Conservation (phyloP, 2,888 invertebrate species). For the Drosophila algonquin region DNA sequence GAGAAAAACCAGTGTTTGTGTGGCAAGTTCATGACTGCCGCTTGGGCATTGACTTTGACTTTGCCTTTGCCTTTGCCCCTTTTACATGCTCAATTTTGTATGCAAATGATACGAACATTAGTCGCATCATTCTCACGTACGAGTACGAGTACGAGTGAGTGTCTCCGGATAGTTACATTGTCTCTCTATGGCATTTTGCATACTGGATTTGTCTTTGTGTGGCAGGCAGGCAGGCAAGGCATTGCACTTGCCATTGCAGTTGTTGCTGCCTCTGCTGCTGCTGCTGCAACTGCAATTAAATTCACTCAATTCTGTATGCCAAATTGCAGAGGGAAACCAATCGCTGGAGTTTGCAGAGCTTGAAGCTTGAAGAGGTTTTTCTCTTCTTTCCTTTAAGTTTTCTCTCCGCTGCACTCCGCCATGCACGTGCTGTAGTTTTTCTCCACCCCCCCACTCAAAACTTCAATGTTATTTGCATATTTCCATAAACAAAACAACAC, state of each 20-base stretch:
- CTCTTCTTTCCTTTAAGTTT: constrained; percentile 21
- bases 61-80: constrained; percentile 54
- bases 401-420: constrained; percentile 3
- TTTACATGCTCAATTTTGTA: constrained; percentile 57
- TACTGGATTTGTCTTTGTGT: constrained; percentile 52
- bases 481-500: constrained; percentile 48
- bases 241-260: constrained; percentile 56
- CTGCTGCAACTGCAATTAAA: constrained; percentile 66
- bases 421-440: constrained; percentile 54
- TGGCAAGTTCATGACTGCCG: constrained; percentile 41
- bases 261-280: not conserved
- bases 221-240: constrained; percentile 24
- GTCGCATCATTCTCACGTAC: constrained; percentile 59
- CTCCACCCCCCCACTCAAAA: not conserved
- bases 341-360: constrained; percentile 36
- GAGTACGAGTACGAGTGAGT: constrained; percentile 15
- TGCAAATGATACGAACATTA: constrained; percentile 66
- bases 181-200: constrained; percentile 51
- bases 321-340: constrained; percentile 50
- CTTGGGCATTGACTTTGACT: constrained; percentile 72
- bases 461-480: constrained; percentile 56
- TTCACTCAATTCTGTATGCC: constrained; percentile 62
- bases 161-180: constrained; percentile 18
- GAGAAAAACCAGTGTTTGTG: constrained; percentile 3
- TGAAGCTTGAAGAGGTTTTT: constrained; percentile 33